Evolutionary conservation across 2,888 invertebrate species (phyloP), one percentile per base, ranked within the genome.

Genomic region (Agrotis exclamationis): DNA sequence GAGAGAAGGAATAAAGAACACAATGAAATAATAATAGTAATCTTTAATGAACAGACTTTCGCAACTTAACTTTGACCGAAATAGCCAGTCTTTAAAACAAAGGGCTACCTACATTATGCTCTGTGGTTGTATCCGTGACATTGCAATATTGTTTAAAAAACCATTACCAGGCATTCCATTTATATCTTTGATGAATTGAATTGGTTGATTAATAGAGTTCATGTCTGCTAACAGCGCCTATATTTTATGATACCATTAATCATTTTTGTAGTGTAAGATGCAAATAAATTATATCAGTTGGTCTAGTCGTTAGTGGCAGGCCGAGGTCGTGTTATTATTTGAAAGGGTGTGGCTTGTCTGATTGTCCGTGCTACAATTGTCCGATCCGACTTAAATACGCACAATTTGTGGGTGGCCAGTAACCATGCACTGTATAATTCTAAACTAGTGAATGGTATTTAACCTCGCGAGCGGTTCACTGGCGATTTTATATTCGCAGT

Each of bases 261-360:
- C 66, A 72, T 76, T 71, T 44, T 53, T 48, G 57, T 22, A 70
- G 28, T 22, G 44, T 24, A 45, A 20, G n/a, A 48, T 57, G 6
- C 9, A 65, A 63, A 66, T 58, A 50, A 71, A 63, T 44, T 53
- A 39, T 39, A 58, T 54, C 22, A 20, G 53, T 28, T 57, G 33
- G 24, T 63, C n/a, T 44, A 53, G 51, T 65, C 47, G 28, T 28
- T 48, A 70, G 50, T 51, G 33, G 54, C 66, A 59, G 74, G 58
- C 86, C 86, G 79, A 87, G 87, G 87, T 81, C 86, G 70, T 39
- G 53, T 73, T 80, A 82, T 85, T 85, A 88, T 89, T 89, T 86
- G 90, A 89, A 89, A 91, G 91, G 93, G 92, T 89, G 91, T 86
- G 91, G 87, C 84, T 53, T 82, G 83, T 71, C 73, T 77, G 79